A percentile compares a stretch with the other conserved stretches of the same genome.
phyloP scores from a whole-genome alignment of 2,797 vertebrate species.

The Chelon labrosus region DNA sequence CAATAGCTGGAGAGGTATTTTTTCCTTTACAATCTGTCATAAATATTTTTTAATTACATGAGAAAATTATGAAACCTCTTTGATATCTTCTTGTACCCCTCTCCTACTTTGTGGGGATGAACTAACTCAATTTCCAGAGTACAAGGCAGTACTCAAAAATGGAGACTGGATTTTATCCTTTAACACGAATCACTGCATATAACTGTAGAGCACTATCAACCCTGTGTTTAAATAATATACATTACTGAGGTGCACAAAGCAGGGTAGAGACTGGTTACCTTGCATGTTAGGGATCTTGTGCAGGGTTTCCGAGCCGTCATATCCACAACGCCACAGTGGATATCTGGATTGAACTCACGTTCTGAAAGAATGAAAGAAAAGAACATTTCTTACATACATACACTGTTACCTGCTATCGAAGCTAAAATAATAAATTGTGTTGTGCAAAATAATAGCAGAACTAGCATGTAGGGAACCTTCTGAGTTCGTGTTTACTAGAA shows the following conservation, averaged over 20 bases:
- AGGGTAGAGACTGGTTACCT: constrained; percentile 81
- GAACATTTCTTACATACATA: constrained; percentile 9
- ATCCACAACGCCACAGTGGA: constrained; percentile 98
- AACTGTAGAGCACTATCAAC: background rate
- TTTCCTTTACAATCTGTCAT: too few relatives aligned
- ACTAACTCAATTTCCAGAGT: too few relatives aligned
- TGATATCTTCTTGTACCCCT: too few relatives aligned
- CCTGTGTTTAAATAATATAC: background rate
- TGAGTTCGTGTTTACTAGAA: background rate
- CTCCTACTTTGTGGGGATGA: too few relatives aligned
- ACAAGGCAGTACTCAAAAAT: background rate
- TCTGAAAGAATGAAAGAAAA: constrained; percentile 80
- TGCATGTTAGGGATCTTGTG: constrained; percentile 99
- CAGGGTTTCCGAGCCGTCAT: constrained; percentile 97
- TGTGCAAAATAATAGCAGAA: background rate
- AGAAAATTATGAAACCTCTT: too few relatives aligned
- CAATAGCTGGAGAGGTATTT: too few relatives aligned
- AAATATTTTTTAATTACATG: too few relatives aligned
- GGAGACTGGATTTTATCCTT: background rate
- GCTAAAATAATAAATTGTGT: too few relatives aligned
- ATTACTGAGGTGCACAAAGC: background rate
- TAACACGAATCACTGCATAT: background rate
- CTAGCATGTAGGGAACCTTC: background rate
- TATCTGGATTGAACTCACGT: constrained; percentile 98
- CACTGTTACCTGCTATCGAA: background rate